Base-by-base conservation (phyloP, 2,113 vertebrate species). In the Ceyx cyanopectus region DNA sequence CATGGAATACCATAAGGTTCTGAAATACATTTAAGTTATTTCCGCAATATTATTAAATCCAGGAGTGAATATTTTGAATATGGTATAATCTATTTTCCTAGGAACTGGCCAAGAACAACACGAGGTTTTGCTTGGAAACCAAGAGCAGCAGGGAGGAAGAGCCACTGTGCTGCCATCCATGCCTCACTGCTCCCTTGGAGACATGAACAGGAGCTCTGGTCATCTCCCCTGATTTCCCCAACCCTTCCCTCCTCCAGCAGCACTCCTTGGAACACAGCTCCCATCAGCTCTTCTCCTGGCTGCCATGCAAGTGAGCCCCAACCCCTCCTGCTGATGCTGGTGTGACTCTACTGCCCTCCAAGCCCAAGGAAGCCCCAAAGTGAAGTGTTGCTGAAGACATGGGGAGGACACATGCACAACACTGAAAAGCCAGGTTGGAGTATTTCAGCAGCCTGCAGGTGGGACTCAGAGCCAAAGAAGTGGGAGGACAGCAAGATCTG, bases 71-170 rank as follows among this genome's bases (percentile, higher is more conserved):
- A 91, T 83, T 96, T 91, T 78, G 58, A 79, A 92, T 58, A 51
- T 12, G 15, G 34, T 56, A 85, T 86, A 95, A 96, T 95, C 87
- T 73, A 51, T 96, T 96, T 97, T 96, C 95, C 95, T 94, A 94
- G 54, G 48, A 89, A 83, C 19, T 41, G 37, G 92, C 96, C 95
- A 97, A 97, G 93, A 95, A 81, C 67, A 92, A 84, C 83, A 88
- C 50, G 56, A 50, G 30, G 54, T 60, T 83, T 85, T 51, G 29
- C 76, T 85, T 74, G 57, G 87, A 92, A 95, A 81, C 29, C 1
- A 1, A 75, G 23, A 76, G 40, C 81, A 85, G 58, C 7, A 2
- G 12, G 23, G 73, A 30, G 63, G 70, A 93, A 92, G 91, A 51
- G 72, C 45, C 74, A 65, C n/a, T 13, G 10, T 3, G 1, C 75